These are phyloP conservation scores for Cyaniris semiargus DNA, from an alignment of 2,888 invertebrate species.

Conservation along the genomic window DNA sequence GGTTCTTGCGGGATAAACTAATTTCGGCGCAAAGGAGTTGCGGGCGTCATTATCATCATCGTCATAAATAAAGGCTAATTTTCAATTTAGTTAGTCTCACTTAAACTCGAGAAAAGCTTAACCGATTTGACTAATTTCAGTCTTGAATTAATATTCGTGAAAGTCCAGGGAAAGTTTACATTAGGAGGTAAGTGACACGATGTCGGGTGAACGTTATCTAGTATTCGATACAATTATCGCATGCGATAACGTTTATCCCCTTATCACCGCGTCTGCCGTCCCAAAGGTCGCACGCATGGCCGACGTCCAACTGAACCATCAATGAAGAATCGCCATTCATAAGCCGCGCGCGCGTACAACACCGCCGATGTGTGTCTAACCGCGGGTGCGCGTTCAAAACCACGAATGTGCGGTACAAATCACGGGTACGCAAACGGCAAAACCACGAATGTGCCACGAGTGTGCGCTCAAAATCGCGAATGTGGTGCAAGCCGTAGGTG, in stretches of 20 bases:
- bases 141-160: no score
- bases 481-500: not conserved
- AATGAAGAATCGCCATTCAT: constrained; percentile 3
- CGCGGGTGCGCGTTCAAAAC: not conserved
- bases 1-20: no score
- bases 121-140: no score
- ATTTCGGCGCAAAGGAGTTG: no score
- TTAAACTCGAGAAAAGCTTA: no score
- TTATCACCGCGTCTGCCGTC: not conserved
- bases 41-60: no score
- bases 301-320: constrained; percentile 2
- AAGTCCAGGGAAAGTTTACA: no score
- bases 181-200: no score
- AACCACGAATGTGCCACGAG: not conserved
- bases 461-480: not conserved
- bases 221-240: not conserved
- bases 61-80: no score
- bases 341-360: not conserved
- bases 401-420: not conserved
- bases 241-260: constrained; percentile 1
- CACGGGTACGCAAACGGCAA: not conserved
- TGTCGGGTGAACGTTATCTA: not conserved
- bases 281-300: constrained; percentile 9
- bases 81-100: no score
- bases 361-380: not conserved